Base-by-base conservation (phyloP, 1,140 invertebrate species). In the Phenacoccus solenopsis region DNA sequence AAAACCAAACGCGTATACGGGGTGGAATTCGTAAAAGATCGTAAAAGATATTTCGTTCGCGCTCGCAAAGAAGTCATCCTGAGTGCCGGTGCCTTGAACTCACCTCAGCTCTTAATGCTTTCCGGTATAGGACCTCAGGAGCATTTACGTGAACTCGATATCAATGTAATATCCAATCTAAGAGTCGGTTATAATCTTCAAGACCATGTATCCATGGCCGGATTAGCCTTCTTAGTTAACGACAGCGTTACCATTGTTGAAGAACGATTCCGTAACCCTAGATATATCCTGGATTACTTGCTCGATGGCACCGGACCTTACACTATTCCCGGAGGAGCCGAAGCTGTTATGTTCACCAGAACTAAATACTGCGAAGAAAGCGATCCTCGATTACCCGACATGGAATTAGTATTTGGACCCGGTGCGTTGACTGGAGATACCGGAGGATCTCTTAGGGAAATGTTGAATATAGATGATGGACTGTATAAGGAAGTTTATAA, bases 361-460 rank as follows among this genome's bases (percentile, higher is more conserved):
- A 83, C 84, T 0, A 82, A 82, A 57, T 83, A 72, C 28, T 16
- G 32, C 16, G 68, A 67, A 0, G 38, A 32, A 73, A 81, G 83
- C 73, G 59, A 70, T n/a, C 59, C 70, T 5, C 4, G 27, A 7
- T 70, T 70, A 21, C 88, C 90, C 0, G 90, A 94, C 74, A 87
- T 93, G 72, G 90, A 93, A 75, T 77, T 93, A 0, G 88, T 92
- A 5, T 81, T 91, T 75, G 87, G 90, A 0, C 83, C 86, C 1
- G 89, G 89, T 0, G 86, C 86, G 0, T 75, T 91, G 1, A 87
- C 86, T 57, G 88, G 88, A 0, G 90, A 92, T 75, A 78, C 83
- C 20, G 85, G 88, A 16, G 86, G 91, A 70, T 81, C 85, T 71
- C 72, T 88, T 71, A 76, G 84, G 74, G 76, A 80, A 74, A 79